Conservation (phyloP, 1,140 invertebrate species). For the Berghia stephanieae region DNA sequence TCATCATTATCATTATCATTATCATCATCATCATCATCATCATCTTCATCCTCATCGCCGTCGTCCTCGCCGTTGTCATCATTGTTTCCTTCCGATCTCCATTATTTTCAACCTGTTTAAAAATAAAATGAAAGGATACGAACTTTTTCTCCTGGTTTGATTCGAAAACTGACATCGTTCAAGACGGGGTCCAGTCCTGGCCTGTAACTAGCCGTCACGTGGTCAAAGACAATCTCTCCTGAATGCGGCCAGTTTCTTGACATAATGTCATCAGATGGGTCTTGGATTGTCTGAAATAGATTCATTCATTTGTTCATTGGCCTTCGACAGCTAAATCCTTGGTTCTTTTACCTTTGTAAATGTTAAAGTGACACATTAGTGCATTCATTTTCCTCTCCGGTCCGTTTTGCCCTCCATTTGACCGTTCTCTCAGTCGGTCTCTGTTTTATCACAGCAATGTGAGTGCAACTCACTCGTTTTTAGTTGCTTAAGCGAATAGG, state of each 20-base stretch:
- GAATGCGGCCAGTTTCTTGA: slow-evolving; percentile 45
- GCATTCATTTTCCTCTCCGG: background rate
- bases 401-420: background rate
- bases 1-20: background rate
- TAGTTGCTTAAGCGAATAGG: no score
- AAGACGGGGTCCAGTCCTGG: slow-evolving; percentile 58
- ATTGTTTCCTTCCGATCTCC: background rate
- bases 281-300: no score
- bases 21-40: no score
- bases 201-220: slow-evolving; percentile 55
- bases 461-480: no score
- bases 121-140: background rate
- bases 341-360: no score
- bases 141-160: slow-evolving; percentile 68
- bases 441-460: no score
- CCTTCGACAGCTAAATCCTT: no score
- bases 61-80: no score
- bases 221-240: slow-evolving; percentile 47
- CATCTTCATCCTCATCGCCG: no score
- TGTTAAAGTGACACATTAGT: background rate
- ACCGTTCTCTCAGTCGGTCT: background rate
- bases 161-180: slow-evolving; percentile 48
- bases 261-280: background rate
- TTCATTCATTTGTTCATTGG: no score
- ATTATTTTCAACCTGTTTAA: background rate